Evolutionary conservation across 2,797 vertebrate genomes (phyloP), one percentile per base, ranked within the genome.

Genomic region (Cheirogaleus major): DNA sequence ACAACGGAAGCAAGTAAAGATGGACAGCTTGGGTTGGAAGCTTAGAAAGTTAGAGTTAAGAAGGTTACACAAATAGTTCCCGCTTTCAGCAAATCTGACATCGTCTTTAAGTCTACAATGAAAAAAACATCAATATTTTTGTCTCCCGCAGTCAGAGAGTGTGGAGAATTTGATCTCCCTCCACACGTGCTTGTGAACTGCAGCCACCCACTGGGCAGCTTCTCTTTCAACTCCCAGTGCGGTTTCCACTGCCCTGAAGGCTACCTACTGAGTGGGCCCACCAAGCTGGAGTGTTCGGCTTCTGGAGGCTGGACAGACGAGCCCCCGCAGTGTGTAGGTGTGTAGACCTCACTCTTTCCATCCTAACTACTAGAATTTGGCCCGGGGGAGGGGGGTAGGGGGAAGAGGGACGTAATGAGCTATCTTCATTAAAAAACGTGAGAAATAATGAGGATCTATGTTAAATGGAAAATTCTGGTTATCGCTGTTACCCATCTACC

Each of bases 241-340:
- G 98, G 18, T 45, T 99, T 99, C 98, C 98, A 87, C 92, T 99
- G 99, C 32, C 8, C 55, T 0, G 81, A 98, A 6, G 99, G 99
- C 5, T 99, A 98, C 82, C 30, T 7, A 0, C 65, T 99, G 81
- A 72, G 32, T 0, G 99, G 99, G 0, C 76, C 95, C 0, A 95
- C 89, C 70, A 48, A 35, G 0, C 48, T 98, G 72, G 98, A 96
- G 4, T 99, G 99, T 94, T 98, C 98, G 23, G 97, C 98, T 41
- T 96, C 98, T 1, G 99, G 98, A 18, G 50, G 91, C 81, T 99
- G 99, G 99, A 98, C 97, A 27, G 22, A 57, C 10, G 59, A 63
- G 32, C 96, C 89, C 30, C 99, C 99, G 1, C 95, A 30, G 35
- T 99, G 99, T 97, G 95, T 98, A 98, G 99, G 98, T 98, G 32